Conservation (phyloP, 2,888 invertebrate species). For the Synanthedon andrenaeformis region DNA sequence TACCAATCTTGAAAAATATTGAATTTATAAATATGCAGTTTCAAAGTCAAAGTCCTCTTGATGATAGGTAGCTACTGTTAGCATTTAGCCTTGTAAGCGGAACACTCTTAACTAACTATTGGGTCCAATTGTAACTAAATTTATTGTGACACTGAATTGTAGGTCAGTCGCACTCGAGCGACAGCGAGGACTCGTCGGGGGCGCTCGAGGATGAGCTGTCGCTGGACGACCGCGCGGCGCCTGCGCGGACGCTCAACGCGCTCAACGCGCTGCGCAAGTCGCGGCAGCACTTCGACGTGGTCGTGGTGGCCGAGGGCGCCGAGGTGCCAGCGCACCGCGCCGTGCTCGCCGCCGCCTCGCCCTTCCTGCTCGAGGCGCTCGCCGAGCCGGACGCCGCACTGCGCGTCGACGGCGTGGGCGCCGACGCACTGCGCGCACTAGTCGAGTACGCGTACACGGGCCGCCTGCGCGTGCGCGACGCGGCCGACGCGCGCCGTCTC, state of each 20-base stretch:
- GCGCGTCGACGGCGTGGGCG: constrained; percentile 31
- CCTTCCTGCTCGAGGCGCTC: constrained; percentile 79
- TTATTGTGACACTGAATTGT: background rate
- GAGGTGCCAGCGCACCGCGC: constrained; percentile 84
- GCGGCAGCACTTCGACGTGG: constrained; percentile 88
- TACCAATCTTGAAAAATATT: too few relatives aligned
- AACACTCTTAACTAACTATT: too few relatives aligned
- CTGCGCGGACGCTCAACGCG: constrained; percentile 72
- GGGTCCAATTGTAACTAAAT: background rate
- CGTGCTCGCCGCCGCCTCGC: constrained; percentile 82
- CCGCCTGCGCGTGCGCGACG: constrained; percentile 62
- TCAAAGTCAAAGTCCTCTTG: too few relatives aligned
- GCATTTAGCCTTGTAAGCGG: too few relatives aligned
- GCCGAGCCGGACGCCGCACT: constrained; percentile 37
- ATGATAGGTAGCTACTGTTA: too few relatives aligned
- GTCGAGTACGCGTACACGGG: constrained; percentile 89
- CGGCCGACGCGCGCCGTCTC: constrained; percentile 75
- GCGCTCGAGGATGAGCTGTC: constrained; percentile 39
- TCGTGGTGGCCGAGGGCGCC: constrained; percentile 77
- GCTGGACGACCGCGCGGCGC: constrained; percentile 70
- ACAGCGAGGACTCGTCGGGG: constrained; percentile 31
- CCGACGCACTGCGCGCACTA: constrained; percentile 77
- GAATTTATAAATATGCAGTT: too few relatives aligned
- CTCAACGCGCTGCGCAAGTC: constrained; percentile 86
- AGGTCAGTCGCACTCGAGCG: constrained; percentile 10